Base-by-base conservation (phyloP, 92 coral and sea anemone genomes). In the Ricordea florida region DNA sequence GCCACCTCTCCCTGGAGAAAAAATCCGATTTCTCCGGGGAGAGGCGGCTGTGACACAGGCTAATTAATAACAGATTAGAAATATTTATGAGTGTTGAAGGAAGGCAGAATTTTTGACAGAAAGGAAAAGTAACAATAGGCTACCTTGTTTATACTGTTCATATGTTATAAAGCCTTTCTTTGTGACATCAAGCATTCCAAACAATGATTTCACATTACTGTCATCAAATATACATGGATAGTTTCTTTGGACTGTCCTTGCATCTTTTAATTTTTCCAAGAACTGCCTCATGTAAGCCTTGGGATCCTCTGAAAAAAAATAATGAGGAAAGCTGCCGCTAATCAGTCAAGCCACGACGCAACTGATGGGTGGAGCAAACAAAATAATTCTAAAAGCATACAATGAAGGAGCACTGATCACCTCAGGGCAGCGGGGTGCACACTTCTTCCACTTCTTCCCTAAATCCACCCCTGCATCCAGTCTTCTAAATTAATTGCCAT, bases 181-280 rank as follows among this genome's bases (percentile, higher is more conserved):
- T 38, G 98, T 81, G 0, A 89, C 94, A 82, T 94, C 96, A 44
- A 94, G 79, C 97, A 94, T 94, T 29, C 98, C 97, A 78, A 94
- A 82, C 62, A 94, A 67, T 5, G 92, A 91, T 64, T 89, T 72
- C 9, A 94, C 81, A 51, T 94, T 88, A 44, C 97, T 94, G 74
- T 89, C 91, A 66, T 94, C 97, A 49, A 91, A 91, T 38, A 91
- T 69, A 40, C 98, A 85, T 0, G 98, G 98, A 67, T 87, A 85
- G 62, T 89, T 88, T 62, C 91, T 92, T 32, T 85, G 90, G 27
- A 85, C 82, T 56, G 87, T 89, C 45, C 98, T 84, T 23, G 97
- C 85, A 51, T 89, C 91, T 69, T 82, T 91, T n/a, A 94, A 84
- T 37, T 88, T 91, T 29, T 83, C 89, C 27, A 94, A 58, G 66